Evolutionary conservation across 2,797 vertebrate species (phyloP).

Genomic region (Tarsius wallacei): DNA sequence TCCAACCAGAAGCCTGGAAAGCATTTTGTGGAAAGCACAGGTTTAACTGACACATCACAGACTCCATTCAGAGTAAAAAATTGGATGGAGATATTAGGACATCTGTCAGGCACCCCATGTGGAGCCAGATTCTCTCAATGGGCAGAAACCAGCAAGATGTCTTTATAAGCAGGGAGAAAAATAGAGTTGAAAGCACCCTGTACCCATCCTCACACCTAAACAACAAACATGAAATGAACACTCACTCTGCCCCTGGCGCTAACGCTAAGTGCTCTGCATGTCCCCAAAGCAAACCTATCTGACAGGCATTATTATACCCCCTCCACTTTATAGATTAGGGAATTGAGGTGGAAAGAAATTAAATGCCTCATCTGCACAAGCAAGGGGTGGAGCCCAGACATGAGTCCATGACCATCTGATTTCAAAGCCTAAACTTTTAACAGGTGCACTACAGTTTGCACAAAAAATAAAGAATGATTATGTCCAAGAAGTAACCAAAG

Average conservation of each 20-base stretch:
- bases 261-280: not conserved
- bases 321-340: not conserved
- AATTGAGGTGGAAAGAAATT: not conserved
- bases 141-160: slow-evolving; percentile 69
- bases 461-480: not conserved
- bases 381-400: not conserved
- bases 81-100: slow-evolving; percentile 58
- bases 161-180: slow-evolving; percentile 40
- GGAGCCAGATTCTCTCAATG: slow-evolving; percentile 70
- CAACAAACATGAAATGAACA: not conserved
- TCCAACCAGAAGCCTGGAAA: not conserved
- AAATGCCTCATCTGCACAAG: not conserved
- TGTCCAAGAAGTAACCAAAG: not conserved
- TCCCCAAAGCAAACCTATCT: not conserved
- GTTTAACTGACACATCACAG: not conserved
- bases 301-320: not conserved
- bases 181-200: not conserved
- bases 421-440: not conserved
- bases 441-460: not conserved
- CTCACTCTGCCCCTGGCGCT: not conserved
- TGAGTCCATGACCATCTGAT: not conserved
- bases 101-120: slow-evolving; percentile 66
- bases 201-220: not conserved
- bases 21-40: not conserved
- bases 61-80: slow-evolving; percentile 65